Percentiles rank a stretch among this genome's conserved stretches.
phyloP scores from a whole-genome alignment of 2,888 invertebrate species.

The Rhorus exstirpatorius region DNA sequence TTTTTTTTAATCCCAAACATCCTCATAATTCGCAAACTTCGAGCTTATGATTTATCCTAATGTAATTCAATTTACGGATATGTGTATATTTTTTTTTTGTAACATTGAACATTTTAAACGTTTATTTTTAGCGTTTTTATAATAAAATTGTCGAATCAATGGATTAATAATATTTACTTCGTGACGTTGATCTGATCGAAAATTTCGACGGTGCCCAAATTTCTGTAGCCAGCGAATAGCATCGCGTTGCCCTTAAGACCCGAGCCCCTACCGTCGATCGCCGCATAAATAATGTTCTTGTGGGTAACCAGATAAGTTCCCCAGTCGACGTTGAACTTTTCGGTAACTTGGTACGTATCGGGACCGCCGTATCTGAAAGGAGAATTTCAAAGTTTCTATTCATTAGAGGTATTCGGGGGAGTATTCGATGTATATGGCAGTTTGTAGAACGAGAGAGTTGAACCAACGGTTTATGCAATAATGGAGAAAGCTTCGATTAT shows the following conservation, averaged over 20 bases:
- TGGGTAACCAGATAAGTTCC: slow-evolving; percentile 94
- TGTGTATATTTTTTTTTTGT: no score
- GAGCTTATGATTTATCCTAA: no score
- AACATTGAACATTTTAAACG: no score
- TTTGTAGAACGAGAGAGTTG: slow-evolving; percentile 1
- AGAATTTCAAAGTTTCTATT: slow-evolving; percentile 43
- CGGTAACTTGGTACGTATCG: slow-evolving; percentile 94
- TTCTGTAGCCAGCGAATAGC: slow-evolving; percentile 93
- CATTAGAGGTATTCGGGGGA: slow-evolving; percentile 14
- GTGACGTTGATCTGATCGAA: slow-evolving; percentile 96
- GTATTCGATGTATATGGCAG: slow-evolving; percentile 9
- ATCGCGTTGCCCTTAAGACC: slow-evolving; percentile 94
- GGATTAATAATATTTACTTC: slow-evolving; percentile 87
- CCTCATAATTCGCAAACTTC: neutral
- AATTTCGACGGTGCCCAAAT: slow-evolving; percentile 96
- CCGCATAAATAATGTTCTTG: slow-evolving; percentile 94
- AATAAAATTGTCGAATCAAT: no score
- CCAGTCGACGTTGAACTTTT: slow-evolving; percentile 95
- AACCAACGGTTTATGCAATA: slow-evolving; percentile 13
- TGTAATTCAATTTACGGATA: no score
- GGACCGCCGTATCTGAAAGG: slow-evolving; percentile 95
- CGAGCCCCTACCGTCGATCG: slow-evolving; percentile 96
- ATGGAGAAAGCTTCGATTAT: slow-evolving; percentile 24
- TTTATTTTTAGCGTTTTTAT: no score
- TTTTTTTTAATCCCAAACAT: slow-evolving; percentile 12